phyloP scores from a whole-genome alignment of 2,888 invertebrate species.

The Caradrina kadenii region DNA sequence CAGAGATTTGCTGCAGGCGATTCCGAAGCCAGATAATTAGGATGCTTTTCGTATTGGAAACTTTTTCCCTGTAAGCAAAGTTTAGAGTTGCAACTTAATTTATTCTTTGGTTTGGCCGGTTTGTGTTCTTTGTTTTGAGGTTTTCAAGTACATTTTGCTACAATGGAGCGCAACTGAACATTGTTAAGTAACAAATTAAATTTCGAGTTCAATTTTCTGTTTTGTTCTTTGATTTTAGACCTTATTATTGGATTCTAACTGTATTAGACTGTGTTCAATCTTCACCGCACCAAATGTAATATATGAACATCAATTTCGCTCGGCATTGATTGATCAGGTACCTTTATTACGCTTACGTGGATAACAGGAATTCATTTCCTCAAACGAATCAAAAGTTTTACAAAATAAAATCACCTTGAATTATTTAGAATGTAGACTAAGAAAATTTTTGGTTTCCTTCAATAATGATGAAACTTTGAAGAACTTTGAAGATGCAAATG shows the following conservation, averaged over 20 bases:
- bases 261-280: neutral
- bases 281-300: neutral
- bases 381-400: neutral
- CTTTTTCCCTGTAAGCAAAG: slow-evolving; percentile 62
- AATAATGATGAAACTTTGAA: neutral
- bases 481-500: too few relatives aligned
- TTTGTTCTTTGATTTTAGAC: neutral
- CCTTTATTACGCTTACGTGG: neutral
- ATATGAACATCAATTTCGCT: neutral
- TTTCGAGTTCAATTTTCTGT: neutral
- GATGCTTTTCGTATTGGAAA: slow-evolving; percentile 58
- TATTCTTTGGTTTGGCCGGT: slow-evolving; percentile 69
- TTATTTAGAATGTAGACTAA: neutral
- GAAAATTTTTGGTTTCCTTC: neutral
- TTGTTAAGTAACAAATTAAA: neutral
- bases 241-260: neutral
- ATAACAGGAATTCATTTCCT: neutral
- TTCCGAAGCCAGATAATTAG: slow-evolving; percentile 70
- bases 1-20: slow-evolving; percentile 69
- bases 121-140: slow-evolving; percentile 68
- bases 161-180: neutral
- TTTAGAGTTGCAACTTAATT: slow-evolving; percentile 72
- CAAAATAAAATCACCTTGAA: neutral
- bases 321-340: neutral
- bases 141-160: slow-evolving; percentile 55